phyloP scores from a whole-genome alignment of 1,140 invertebrate species.

The Drosophila sproati region DNA sequence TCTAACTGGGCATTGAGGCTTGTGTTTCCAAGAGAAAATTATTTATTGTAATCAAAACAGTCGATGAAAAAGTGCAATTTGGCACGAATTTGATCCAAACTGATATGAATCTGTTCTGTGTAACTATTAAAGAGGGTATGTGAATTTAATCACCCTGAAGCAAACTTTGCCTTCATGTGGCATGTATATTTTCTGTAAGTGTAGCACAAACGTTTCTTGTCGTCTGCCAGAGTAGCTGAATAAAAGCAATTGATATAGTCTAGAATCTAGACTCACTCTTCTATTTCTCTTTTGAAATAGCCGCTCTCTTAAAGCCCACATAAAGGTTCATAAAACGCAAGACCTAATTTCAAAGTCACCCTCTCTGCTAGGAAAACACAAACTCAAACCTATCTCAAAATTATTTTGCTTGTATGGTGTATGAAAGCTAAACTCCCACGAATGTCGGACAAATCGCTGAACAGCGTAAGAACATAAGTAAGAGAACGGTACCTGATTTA shows the following conservation, averaged over 20 bases:
- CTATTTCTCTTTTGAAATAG: conserved; percentile 17
- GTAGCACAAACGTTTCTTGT: not conserved
- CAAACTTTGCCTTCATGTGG: too few relatives aligned
- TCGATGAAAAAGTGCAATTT: too few relatives aligned
- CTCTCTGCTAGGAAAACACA: conserved; percentile 11
- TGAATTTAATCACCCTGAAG: too few relatives aligned
- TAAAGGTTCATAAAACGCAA: conserved; percentile 43
- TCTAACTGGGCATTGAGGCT: too few relatives aligned
- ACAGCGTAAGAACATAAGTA: conserved; percentile 19
- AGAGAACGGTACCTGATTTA: conserved; percentile 31
- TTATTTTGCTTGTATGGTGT: conserved; percentile 29
- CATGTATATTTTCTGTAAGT: too few relatives aligned
- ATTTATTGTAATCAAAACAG: too few relatives aligned
- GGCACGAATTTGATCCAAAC: too few relatives aligned
- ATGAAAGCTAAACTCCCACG: conserved; percentile 56
- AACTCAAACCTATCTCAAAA: conserved; percentile 45
- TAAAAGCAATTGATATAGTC: not conserved
- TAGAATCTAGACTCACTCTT: not conserved
- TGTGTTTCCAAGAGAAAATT: too few relatives aligned
- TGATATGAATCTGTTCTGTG: too few relatives aligned
- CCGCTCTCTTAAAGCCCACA: conserved; percentile 21
- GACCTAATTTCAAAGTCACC: conserved; percentile 51
- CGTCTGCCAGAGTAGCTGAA: not conserved
- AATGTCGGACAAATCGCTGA: conserved; percentile 36
- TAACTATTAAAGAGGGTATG: too few relatives aligned